A percentile compares a stretch with the other conserved stretches of the same genome.
Conservation (phyloP, 2,113 vertebrate species). For the Lophius piscatorius region DNA sequence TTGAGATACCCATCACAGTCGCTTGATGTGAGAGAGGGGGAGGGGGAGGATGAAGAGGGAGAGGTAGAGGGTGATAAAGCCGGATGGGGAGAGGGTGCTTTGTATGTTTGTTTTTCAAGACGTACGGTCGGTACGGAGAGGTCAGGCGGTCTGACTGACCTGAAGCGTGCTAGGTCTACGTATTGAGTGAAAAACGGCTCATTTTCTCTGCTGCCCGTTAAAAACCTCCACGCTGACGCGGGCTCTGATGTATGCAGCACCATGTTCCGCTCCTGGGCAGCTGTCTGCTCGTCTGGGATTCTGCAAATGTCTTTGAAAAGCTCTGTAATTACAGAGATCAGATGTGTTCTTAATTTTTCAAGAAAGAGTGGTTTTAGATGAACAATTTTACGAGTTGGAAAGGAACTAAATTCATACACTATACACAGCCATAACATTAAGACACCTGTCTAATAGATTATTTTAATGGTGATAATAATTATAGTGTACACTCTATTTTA, state of each 20-base stretch:
- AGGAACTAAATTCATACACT: too few species aligned
- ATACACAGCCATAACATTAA: too few species aligned
- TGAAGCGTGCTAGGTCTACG: slow-evolving; percentile 18
- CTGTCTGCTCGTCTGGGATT: too few species aligned
- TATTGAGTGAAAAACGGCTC: slow-evolving; percentile 38
- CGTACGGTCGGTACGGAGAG: slow-evolving; percentile 24
- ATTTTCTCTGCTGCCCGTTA: slow-evolving; percentile 27
- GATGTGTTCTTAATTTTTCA: too few species aligned
- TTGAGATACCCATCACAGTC: slow-evolving; percentile 20
- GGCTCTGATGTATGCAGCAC: slow-evolving; percentile 15
- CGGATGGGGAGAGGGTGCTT: slow-evolving; percentile 26
- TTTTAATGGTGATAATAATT: too few species aligned
- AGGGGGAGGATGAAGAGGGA: slow-evolving; percentile 2
- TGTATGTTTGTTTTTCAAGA: slow-evolving; percentile 16
- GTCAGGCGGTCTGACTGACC: slow-evolving; percentile 9
- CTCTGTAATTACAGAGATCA: too few species aligned
- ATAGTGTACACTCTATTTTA: too few species aligned
- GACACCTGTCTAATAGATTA: too few species aligned
- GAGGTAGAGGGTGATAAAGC: slow-evolving; percentile 16
- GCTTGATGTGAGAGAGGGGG: slow-evolving; percentile 15
- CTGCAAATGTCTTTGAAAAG: too few species aligned
- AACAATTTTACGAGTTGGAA: too few species aligned
- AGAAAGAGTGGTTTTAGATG: too few species aligned
- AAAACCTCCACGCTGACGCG: slow-evolving; percentile 4
- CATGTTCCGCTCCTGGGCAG: not conserved